Evolutionary conservation across 2,888 invertebrate genomes (phyloP), one percentile per base, ranked within the genome.

Genomic region (Diarsia dahlii): DNA sequence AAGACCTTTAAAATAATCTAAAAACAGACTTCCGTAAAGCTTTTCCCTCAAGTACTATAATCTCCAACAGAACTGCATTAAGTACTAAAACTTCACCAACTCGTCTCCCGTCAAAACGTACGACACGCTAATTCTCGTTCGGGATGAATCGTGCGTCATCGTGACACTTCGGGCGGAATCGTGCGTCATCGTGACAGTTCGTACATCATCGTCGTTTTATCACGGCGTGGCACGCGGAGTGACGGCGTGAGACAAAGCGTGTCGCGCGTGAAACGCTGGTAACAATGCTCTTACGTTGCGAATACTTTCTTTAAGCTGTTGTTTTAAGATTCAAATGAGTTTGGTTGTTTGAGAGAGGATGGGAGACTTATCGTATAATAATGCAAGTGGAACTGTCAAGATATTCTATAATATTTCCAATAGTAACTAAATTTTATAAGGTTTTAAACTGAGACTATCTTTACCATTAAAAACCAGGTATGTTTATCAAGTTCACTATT

Each of bases 201-300:
- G 78, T 82, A 56, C 50, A 64, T 62, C 48, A 78, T 65, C 65
- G 45, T 84, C 23, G 52, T 66, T 67, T 66, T 80, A 71, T 78
- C 72, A 71, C 50, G 64, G 62, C 20, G 15, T 54, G 66, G 46
- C 81, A 76, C 20, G 60, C 56, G 58, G 70, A 64, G 58, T 80
- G 86, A 82, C 74, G 76, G 73, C 63, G 34, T 12, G 39, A 12
- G 66, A 77, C 76, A 75, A 80, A 80, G 76, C 76, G 56, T 76
- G 65, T 73, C 50, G 71, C 68, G 28, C 52, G 68, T 68, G 76
- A 52, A 78, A 76, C 15, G 39, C 45, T 63, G 18, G 34, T 34
- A 70, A 74, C 73, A 83, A 76, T 76, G 9, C 12, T n/a, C 2
- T 28, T 74, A 34, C 13, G 45, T 48, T 70, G 34, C 12, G n/a